A percentile compares a stretch with the other conserved stretches of the same genome.
Conservation (phyloP, 2,797 vertebrate species). For the Scolopax bukidnonensis region DNA sequence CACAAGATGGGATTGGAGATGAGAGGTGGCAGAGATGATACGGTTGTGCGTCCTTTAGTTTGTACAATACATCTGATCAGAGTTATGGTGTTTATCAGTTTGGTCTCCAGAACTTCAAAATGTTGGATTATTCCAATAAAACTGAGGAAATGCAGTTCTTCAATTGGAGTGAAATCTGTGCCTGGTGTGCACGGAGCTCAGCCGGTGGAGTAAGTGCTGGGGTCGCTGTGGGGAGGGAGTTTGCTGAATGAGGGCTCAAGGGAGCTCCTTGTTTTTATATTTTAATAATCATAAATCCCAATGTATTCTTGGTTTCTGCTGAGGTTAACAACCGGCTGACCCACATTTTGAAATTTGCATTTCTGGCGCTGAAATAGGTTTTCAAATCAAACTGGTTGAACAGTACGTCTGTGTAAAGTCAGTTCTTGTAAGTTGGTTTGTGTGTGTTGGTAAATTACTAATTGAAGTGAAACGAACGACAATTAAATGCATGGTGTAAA, state of each 20-base stretch:
- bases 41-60: fast-evolving
- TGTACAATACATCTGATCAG: background rate
- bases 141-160: background rate
- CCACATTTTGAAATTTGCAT: background rate
- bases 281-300: background rate
- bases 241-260: background rate
- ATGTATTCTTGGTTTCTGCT: background rate
- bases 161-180: background rate
- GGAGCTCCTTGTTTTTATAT: background rate
- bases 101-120: background rate
- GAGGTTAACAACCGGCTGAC: background rate
- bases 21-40: background rate
- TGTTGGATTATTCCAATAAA: background rate
- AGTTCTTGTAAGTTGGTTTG: background rate
- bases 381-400: background rate
- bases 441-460: background rate
- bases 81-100: background rate
- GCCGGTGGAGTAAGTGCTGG: background rate
- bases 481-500: background rate
- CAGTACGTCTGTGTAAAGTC: background rate
- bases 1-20: background rate
- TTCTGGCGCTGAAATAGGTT: background rate
- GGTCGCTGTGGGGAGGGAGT: background rate
- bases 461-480: background rate
- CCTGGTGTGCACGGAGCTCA: background rate